These are phyloP conservation scores for Cettia cetti DNA, from an alignment of 2,113 vertebrate species.

Conservation along the genomic window DNA sequence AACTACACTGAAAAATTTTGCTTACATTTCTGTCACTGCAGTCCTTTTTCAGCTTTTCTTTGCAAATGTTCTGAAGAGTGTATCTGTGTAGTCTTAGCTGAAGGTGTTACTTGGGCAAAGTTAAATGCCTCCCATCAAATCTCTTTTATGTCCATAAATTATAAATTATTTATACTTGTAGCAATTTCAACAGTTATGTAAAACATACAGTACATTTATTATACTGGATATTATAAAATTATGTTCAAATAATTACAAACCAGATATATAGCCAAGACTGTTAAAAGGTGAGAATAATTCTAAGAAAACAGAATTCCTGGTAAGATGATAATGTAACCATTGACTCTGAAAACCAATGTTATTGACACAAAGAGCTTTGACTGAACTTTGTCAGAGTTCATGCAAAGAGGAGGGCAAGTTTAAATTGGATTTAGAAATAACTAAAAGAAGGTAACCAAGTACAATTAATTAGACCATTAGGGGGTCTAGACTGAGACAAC, in stretches of 20 bases:
- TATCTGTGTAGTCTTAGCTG: background rate
- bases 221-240: background rate
- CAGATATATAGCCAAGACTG: background rate
- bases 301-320: background rate
- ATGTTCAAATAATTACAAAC: background rate
- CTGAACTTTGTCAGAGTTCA: conserved; percentile 23
- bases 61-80: background rate
- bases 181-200: background rate
- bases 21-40: background rate
- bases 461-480: background rate
- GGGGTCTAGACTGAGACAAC: background rate
- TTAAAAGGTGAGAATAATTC: background rate
- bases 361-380: background rate
- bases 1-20: background rate
- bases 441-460: background rate
- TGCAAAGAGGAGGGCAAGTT: background rate
- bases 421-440: conserved; percentile 30
- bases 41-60: background rate
- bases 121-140: background rate
- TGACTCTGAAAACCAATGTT: background rate
- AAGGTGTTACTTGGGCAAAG: background rate
- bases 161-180: background rate
- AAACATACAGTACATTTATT: background rate
- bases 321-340: background rate
- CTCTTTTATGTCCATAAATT: background rate